These are phyloP conservation scores for Octopus bimaculoides DNA, from an alignment of 1,140 invertebrate species.

Conservation along the genomic window DNA sequence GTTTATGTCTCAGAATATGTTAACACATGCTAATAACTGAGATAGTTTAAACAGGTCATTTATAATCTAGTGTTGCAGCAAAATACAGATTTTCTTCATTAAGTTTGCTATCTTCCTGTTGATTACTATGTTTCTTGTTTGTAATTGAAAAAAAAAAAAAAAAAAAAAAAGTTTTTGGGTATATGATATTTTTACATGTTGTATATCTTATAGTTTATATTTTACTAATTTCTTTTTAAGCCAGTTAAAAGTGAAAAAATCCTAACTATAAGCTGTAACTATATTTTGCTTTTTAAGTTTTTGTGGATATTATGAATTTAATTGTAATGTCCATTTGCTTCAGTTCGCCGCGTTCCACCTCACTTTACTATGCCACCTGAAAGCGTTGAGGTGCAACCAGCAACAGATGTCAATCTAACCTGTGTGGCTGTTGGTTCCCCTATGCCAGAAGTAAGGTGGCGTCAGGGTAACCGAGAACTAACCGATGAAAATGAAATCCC, in stretches of 20 bases:
- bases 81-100: too few relatives aligned
- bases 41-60: too few relatives aligned
- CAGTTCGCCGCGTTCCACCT: conserved; percentile 89
- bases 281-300: background rate
- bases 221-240: too few relatives aligned
- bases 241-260: background rate
- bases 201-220: too few relatives aligned
- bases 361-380: conserved; percentile 90
- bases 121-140: too few relatives aligned
- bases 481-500: conserved; percentile 64
- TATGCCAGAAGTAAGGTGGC: conserved; percentile 96
- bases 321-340: conserved; percentile 38
- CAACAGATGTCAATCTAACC: conserved; percentile 85
- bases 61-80: too few relatives aligned
- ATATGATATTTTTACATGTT: too few relatives aligned
- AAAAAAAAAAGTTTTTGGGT: too few relatives aligned
- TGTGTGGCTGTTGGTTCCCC: conserved; percentile 96
- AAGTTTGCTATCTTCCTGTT: too few relatives aligned
- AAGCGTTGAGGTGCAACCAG: conserved; percentile 83
- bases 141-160: too few relatives aligned
- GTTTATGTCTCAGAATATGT: too few relatives aligned
- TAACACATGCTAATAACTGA: too few relatives aligned
- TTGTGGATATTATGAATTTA: conserved; percentile 13
- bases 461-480: conserved; percentile 79
- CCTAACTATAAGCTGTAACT: background rate